Evolutionary conservation across 2,888 invertebrate species (phyloP).

Genomic region (Hemaris fuciformis): DNA sequence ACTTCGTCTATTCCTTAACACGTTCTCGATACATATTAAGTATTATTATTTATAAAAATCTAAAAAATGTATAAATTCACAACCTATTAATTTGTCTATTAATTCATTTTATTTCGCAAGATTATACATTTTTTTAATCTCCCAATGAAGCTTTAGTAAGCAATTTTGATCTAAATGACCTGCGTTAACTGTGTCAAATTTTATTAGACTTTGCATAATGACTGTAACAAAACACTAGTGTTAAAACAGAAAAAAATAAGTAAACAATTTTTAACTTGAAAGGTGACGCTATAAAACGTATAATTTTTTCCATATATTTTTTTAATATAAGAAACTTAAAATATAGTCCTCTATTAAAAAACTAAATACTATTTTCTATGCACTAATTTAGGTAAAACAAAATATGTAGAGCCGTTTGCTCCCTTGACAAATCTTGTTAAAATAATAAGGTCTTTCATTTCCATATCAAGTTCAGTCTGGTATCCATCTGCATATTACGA

Average conservation of each 20-base stretch:
- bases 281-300: too few relatives aligned
- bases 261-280: too few relatives aligned
- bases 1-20: slow-evolving; percentile 25
- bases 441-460: too few relatives aligned
- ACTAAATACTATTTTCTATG: too few relatives aligned
- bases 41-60: slow-evolving; percentile 63
- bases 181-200: neutral
- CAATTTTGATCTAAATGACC: neutral
- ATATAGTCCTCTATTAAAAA: too few relatives aligned
- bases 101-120: slow-evolving; percentile 30
- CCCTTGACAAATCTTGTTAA: too few relatives aligned
- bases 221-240: neutral
- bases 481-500: too few relatives aligned
- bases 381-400: too few relatives aligned
- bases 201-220: neutral
- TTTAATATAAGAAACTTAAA: too few relatives aligned
- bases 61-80: slow-evolving; percentile 81
- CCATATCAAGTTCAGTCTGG: too few relatives aligned
- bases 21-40: slow-evolving; percentile 38
- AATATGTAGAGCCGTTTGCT: too few relatives aligned
- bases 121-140: slow-evolving; percentile 23
- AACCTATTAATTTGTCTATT: slow-evolving; percentile 79
- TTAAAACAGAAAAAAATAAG: neutral
- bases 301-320: too few relatives aligned
- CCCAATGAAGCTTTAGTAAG: neutral